Percentiles rank a stretch among this genome's conserved stretches.
These are phyloP conservation scores for Cosmorhoe ocellata DNA, from an alignment of 2,888 invertebrate species.

Conservation along the genomic window DNA sequence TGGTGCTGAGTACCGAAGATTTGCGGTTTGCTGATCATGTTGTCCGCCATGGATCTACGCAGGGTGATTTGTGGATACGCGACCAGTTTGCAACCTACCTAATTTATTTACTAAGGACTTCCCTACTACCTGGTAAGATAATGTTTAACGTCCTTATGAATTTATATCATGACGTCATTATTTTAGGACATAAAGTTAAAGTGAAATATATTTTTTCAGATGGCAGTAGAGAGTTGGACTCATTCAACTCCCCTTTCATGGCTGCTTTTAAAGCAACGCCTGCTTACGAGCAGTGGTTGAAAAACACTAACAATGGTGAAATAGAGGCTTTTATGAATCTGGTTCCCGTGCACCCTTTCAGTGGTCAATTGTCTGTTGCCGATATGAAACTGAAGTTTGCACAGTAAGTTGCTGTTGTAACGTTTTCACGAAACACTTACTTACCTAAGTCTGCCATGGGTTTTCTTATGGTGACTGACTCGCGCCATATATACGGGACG, in stretches of 20 bases:
- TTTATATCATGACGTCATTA: too few species aligned
- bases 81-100: conserved; percentile 95
- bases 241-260: conserved; percentile 93
- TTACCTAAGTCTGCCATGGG: too few species aligned
- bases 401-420: conserved; percentile 87
- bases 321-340: conserved; percentile 86
- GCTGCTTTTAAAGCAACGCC: conserved; percentile 93
- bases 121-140: conserved; percentile 85
- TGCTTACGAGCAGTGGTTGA: conserved; percentile 93
- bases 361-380: conserved; percentile 95
- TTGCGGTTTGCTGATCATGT: conserved; percentile 97
- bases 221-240: conserved; percentile 90
- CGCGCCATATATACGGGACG: too few species aligned
- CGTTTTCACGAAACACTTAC: too few species aligned
- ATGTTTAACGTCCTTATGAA: too few species aligned
- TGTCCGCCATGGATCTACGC: conserved; percentile 87
- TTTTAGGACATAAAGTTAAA: too few species aligned
- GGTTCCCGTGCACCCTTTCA: conserved; percentile 95
- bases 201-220: conserved; percentile 68
- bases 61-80: conserved; percentile 98
- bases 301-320: conserved; percentile 81
- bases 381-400: conserved; percentile 96
- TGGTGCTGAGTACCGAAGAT: conserved; percentile 97
- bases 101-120: conserved; percentile 90
- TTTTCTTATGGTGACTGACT: too few species aligned